These are phyloP conservation scores for Hippocampus abdominalis DNA, from an alignment of 2,113 vertebrate genomes.

Conservation along the genomic window DNA sequence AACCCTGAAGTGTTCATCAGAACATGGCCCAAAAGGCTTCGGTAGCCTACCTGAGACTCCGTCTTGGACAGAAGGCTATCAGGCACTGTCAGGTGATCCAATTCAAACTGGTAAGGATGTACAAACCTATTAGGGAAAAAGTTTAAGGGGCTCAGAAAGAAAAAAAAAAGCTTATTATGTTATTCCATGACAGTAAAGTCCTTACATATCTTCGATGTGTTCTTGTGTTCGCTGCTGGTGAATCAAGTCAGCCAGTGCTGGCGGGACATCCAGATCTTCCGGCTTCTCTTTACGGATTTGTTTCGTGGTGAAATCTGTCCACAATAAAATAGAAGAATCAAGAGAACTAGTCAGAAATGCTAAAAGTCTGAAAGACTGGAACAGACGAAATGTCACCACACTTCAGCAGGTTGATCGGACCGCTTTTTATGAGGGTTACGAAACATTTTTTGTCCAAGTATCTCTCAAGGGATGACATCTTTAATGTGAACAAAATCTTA, in stretches of 20 bases:
- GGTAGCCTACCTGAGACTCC: constrained; percentile 69
- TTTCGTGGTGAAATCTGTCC: constrained; percentile 79
- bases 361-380: background rate
- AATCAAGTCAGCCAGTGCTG: constrained; percentile 91
- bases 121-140: constrained; percentile 77
- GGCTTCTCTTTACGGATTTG: constrained; percentile 81
- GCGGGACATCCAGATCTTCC: constrained; percentile 87
- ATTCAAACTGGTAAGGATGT: constrained; percentile 91
- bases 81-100: constrained; percentile 80
- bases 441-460: background rate
- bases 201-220: constrained; percentile 88
- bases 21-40: too few species aligned
- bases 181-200: constrained; percentile 17
- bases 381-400: background rate
- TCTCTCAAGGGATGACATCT: background rate
- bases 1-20: too few species aligned
- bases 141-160: background rate
- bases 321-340: background rate
- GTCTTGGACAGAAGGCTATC: constrained; percentile 79
- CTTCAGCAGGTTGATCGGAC: background rate
- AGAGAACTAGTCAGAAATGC: background rate
- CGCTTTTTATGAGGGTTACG: background rate
- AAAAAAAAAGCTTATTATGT: background rate
- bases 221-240: constrained; percentile 90
- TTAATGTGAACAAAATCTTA: constrained; percentile 53